A percentile compares a stretch with the other conserved stretches of the same genome.
These are phyloP conservation scores for Larimichthys crocea DNA, from an alignment of 2,113 vertebrate genomes.

Conservation along the genomic window DNA sequence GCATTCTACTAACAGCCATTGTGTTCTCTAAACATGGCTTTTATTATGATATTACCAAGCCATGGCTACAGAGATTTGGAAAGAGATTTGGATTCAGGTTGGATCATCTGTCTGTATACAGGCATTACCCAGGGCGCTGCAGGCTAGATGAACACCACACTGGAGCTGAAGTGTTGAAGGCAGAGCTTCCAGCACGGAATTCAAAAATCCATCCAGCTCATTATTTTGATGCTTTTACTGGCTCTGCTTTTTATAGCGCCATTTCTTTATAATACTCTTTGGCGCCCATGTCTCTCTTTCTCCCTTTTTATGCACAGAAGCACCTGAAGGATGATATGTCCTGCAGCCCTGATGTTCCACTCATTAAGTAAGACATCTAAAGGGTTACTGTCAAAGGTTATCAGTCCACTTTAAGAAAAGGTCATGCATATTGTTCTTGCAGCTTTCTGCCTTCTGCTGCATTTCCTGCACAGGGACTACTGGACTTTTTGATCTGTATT, in stretches of 20 bases:
- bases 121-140: constrained; percentile 52
- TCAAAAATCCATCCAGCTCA: constrained; percentile 49
- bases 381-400: neutral
- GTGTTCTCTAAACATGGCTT: constrained; percentile 55
- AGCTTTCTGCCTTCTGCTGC: neutral
- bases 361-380: constrained; percentile 24
- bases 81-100: constrained; percentile 57
- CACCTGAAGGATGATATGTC: constrained; percentile 28
- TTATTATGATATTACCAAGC: constrained; percentile 56
- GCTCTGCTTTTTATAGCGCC: constrained; percentile 30
- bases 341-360: neutral
- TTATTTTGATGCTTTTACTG: constrained; percentile 57
- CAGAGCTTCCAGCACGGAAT: constrained; percentile 32
- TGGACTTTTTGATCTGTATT: neutral
- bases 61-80: constrained; percentile 58
- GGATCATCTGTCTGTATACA: constrained; percentile 60
- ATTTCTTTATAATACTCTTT: constrained; percentile 36
- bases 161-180: constrained; percentile 34
- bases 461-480: neutral
- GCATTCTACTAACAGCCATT: constrained; percentile 16
- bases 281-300: neutral
- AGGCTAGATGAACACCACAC: constrained; percentile 33
- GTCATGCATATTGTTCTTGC: neutral
- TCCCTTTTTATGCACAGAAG: constrained; percentile 22
- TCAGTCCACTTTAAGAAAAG: constrained; percentile 6